Evolutionary conservation across 2,888 invertebrate species (phyloP), one percentile per base, ranked within the genome.

Genomic region (Nycteola revayana): DNA sequence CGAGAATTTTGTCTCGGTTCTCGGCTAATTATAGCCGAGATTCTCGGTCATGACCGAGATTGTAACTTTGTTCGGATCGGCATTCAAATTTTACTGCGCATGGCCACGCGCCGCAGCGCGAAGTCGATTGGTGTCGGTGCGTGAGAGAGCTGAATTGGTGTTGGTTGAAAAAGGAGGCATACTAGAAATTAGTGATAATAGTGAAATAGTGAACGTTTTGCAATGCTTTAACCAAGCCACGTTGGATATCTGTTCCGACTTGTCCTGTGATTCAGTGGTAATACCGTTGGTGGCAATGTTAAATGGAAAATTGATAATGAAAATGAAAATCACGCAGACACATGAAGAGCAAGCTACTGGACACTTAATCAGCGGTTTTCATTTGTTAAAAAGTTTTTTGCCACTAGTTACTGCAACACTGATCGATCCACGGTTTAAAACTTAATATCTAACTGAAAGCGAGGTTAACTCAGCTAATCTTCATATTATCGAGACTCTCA

Each of bases 391-490:
- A n/a, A n/a, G n/a, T n/a, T 31, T 14, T 40, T 36, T 22, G 29
- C 36, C 30, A 24, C 24, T 44, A 24, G 31, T 44, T 29, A 28
- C 30, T n/a, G n/a, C n/a, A n/a, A n/a, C n/a, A n/a, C n/a, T n/a
- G n/a, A n/a, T n/a, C n/a, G n/a, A n/a, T n/a, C 43, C 40, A 40
- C 26, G 40, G 26, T 42, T 42, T 35, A 38, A 38, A 31, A 28
- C 32, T n/a, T 35, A 42, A 35, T 42, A 37, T 26, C 18, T 18
- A 18, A 18, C 18, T 18, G 18, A 18, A 18, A 18, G 18, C 18
- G 18, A 18, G 6, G 18, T 18, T 18, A 18, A 18, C 18, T 18
- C 18, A 18, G 18, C 18, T 6, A 5, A 18, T 3, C 18, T 18
- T 18, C 18, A 18, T 18, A 18, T 18, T 18, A 18, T 18, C 18